These are phyloP conservation scores for Solenodon paradoxus DNA, from an alignment of 2,113 vertebrate species.

Conservation along the genomic window DNA sequence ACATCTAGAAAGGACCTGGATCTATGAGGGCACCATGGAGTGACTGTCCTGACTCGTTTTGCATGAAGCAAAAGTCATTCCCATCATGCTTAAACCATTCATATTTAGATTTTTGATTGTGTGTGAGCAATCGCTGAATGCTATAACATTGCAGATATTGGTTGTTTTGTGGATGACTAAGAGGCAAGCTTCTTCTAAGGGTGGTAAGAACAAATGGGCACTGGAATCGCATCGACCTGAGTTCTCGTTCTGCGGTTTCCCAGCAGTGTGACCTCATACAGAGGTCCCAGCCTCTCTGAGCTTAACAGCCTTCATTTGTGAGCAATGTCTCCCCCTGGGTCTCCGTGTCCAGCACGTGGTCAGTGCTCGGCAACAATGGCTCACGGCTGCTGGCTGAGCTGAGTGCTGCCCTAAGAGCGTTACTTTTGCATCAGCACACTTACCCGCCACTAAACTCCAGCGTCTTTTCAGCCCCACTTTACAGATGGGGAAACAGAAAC, in stretches of 20 bases:
- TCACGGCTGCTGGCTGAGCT: too few relatives aligned
- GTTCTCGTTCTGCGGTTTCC: background rate
- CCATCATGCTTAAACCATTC: background rate
- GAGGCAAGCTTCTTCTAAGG: background rate
- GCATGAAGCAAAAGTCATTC: background rate
- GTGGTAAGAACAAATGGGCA: background rate
- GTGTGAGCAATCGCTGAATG: background rate
- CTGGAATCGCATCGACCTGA: background rate
- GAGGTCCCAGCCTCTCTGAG: background rate
- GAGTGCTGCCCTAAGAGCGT: background rate
- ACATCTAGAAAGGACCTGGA: background rate
- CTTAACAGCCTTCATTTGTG: background rate
- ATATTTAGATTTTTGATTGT: background rate
- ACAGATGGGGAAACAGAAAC: too few relatives aligned
- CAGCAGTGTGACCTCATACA: background rate
- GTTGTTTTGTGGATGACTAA: background rate
- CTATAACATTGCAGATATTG: background rate
- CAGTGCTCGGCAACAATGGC: background rate
- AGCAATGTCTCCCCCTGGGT: too few relatives aligned
- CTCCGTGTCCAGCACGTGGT: background rate
- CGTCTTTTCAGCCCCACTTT: too few relatives aligned
- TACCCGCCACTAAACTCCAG: too few relatives aligned
- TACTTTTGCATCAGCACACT: too few relatives aligned
- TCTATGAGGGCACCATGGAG: background rate
- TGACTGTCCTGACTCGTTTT: background rate